phyloP scores from a whole-genome alignment of 1,140 invertebrate species.

The Aphaenogaster ashmeadi region DNA sequence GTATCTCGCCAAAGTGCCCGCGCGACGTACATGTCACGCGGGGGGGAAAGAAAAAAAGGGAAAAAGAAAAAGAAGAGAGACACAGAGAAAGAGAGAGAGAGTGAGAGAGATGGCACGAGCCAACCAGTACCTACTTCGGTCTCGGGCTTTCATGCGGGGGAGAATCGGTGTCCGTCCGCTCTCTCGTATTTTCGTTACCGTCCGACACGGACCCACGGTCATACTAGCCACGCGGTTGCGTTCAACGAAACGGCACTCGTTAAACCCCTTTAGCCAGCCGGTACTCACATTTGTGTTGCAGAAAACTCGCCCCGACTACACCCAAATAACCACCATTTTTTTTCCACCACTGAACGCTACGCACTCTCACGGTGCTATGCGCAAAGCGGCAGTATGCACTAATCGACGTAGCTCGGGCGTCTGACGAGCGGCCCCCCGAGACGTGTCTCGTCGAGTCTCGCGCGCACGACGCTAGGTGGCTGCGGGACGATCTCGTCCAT shows the following conservation, averaged over 20 bases:
- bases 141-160: conserved; percentile 61
- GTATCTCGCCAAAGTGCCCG: conserved; percentile 18
- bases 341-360: conserved; percentile 72
- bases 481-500: neutral
- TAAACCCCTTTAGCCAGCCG: conserved; percentile 75
- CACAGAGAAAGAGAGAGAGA: neutral
- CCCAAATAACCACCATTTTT: conserved; percentile 86
- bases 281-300: conserved; percentile 83
- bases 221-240: conserved; percentile 74
- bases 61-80: neutral
- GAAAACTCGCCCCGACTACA: conserved; percentile 84
- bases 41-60: too few relatives aligned
- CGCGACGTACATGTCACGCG: conserved; percentile 76
- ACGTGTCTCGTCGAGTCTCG: conserved; percentile 2
- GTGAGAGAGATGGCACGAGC: conserved; percentile 74
- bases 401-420: conserved; percentile 38
- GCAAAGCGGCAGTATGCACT: conserved; percentile 43
- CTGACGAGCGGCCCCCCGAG: neutral
- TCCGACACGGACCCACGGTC: conserved; percentile 63
- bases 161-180: conserved; percentile 67
- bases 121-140: conserved; percentile 72
- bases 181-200: conserved; percentile 66
- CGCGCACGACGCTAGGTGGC: neutral
- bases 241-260: conserved; percentile 75
- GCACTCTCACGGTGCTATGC: conserved; percentile 78